Percentiles rank a stretch among this genome's conserved stretches.
Evolutionary conservation across 2,888 invertebrate species (phyloP).

Genomic region (Agrotis puta): DNA sequence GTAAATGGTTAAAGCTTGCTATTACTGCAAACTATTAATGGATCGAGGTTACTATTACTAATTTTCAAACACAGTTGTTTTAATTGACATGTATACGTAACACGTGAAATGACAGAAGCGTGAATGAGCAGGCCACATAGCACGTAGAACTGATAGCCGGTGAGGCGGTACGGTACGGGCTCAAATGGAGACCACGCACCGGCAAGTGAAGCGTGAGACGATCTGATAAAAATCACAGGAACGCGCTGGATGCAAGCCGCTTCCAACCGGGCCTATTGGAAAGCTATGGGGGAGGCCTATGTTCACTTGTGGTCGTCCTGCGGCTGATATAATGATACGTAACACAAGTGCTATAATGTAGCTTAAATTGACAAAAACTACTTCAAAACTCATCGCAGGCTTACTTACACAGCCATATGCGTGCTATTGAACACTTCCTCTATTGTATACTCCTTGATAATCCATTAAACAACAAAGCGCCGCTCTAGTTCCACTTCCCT

Average conservation of each 20-base stretch:
- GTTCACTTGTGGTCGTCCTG: too few species aligned
- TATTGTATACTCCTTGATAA: slow-evolving; percentile 36
- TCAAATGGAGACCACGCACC: too few species aligned
- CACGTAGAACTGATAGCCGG: too few species aligned
- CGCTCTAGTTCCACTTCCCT: slow-evolving; percentile 33
- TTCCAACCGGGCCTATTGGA: too few species aligned
- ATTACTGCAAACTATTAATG: slow-evolving; percentile 30
- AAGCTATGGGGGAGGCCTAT: too few species aligned
- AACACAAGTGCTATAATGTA: slow-evolving; percentile 6
- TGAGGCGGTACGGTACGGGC: too few species aligned
- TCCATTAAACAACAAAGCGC: slow-evolving; percentile 45
- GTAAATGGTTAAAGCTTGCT: slow-evolving; percentile 18
- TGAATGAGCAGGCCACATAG: too few species aligned
- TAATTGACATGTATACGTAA: slow-evolving; percentile 1
- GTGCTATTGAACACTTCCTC: slow-evolving; percentile 27
- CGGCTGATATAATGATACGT: too few species aligned
- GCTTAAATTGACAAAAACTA: slow-evolving; percentile 20
- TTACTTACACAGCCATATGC: background rate
- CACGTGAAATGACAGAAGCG: too few species aligned
- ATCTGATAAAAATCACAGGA: too few species aligned
- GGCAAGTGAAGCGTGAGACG: too few species aligned
- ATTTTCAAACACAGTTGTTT: slow-evolving; percentile 37
- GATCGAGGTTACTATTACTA: slow-evolving; percentile 35
- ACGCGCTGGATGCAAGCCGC: too few species aligned
- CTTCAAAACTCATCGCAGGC: background rate